Evolutionary conservation across 2,113 vertebrate species (phyloP).

Genomic region (Gadus macrocephalus): DNA sequence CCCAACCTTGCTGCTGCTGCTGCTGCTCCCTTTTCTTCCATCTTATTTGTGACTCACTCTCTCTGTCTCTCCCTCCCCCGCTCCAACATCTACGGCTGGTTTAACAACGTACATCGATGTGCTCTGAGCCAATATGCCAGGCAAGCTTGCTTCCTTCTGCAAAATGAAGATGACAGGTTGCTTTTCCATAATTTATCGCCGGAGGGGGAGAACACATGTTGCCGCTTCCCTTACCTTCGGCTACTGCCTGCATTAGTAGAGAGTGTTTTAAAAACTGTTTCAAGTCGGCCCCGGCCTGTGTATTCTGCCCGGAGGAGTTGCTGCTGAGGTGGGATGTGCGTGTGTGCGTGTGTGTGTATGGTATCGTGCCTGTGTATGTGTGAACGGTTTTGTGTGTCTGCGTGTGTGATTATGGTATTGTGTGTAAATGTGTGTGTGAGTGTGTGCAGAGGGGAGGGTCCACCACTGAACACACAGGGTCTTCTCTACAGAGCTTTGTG

Average conservation of each 20-base stretch:
- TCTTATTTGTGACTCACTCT: constrained; percentile 10
- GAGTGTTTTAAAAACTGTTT: constrained; percentile 29
- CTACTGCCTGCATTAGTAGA: constrained; percentile 23
- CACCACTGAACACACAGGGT: background rate
- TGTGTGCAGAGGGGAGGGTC: no score
- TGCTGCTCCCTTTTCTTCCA: constrained; percentile 5
- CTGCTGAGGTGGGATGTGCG: constrained; percentile 12
- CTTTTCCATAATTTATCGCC: constrained; percentile 55
- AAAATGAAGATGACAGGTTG: constrained; percentile 43
- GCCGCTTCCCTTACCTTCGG: constrained; percentile 41
- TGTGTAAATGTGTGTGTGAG: no score
- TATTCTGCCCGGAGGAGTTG: constrained; percentile 36
- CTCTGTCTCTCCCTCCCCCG: background rate
- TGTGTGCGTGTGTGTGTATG: no score
- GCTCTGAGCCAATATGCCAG: constrained; percentile 19
- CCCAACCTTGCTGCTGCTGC: background rate
- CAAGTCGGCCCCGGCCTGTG: constrained; percentile 20
- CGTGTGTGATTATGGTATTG: no score
- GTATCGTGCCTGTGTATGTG: no score
- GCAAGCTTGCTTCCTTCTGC: constrained; percentile 17
- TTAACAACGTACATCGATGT: constrained; percentile 16
- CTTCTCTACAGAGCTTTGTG: constrained; percentile 4
- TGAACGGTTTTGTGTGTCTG: no score
- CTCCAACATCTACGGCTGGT: constrained; percentile 12
- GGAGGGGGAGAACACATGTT: constrained; percentile 51